These are phyloP conservation scores for Sparus aurata DNA, from an alignment of 2,797 vertebrate genomes.

Conservation along the genomic window DNA sequence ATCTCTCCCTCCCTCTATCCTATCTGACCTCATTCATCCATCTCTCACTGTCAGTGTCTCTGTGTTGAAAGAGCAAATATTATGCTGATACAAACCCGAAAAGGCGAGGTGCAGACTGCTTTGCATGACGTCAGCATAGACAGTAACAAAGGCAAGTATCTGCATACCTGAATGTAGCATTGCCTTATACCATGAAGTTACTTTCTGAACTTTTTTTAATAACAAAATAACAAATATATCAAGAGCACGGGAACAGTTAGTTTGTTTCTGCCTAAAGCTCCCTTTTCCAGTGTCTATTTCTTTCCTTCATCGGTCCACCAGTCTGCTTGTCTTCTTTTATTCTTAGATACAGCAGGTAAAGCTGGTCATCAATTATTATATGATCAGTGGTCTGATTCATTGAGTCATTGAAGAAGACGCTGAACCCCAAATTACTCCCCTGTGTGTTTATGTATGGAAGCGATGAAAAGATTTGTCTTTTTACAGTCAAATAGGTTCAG, in stretches of 20 bases:
- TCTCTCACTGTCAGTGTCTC: not conserved
- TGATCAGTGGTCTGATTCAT: not conserved
- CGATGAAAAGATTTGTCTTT: not conserved
- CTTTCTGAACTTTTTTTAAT: not conserved
- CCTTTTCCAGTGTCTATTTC: not conserved
- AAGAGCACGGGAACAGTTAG: not conserved
- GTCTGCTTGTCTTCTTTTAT: not conserved
- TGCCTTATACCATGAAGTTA: not conserved
- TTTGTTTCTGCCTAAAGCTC: not conserved
- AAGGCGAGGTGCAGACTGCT: not conserved
- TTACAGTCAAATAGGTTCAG: too few species aligned
- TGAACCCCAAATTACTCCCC: not conserved
- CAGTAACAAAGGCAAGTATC: not conserved
- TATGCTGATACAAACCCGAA: constrained; percentile 18
- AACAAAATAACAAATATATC: not conserved
- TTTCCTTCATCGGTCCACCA: too few species aligned
- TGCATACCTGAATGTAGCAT: not conserved
- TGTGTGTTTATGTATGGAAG: not conserved
- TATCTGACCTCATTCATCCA: constrained; percentile 14
- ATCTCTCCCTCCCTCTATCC: not conserved
- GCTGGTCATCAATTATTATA: not conserved
- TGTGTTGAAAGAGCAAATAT: not conserved
- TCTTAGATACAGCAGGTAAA: not conserved
- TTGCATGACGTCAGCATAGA: not conserved
- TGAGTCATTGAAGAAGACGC: too few species aligned